phyloP scores from a whole-genome alignment of 2,888 invertebrate species.

The Meteorus colon region DNA sequence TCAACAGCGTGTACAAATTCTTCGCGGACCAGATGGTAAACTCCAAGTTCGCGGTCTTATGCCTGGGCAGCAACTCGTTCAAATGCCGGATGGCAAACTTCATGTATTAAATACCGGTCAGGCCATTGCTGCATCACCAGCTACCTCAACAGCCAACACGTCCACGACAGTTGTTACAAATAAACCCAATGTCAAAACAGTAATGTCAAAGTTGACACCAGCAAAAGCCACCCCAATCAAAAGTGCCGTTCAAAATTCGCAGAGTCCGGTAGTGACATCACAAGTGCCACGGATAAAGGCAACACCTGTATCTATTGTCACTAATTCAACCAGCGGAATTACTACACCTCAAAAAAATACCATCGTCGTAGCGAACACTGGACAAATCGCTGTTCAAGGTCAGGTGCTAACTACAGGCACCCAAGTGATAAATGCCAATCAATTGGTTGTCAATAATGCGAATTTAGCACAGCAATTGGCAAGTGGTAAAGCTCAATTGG shows the following conservation, averaged over 20 bases:
- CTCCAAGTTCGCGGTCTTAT: constrained; percentile 92
- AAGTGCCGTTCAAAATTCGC: constrained; percentile 63
- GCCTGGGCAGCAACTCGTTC: constrained; percentile 93
- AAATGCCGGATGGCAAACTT: constrained; percentile 94
- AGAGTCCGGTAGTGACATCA: constrained; percentile 39
- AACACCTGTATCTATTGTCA: constrained; percentile 52
- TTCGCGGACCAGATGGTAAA: constrained; percentile 92
- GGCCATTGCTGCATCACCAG: constrained; percentile 73
- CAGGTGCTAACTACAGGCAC: constrained; percentile 72
- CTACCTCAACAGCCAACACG: constrained; percentile 52
- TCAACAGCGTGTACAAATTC: constrained; percentile 90
- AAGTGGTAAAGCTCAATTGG: constrained; percentile 87
- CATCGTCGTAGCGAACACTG: constrained; percentile 67
- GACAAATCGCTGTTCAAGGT: constrained; percentile 60
- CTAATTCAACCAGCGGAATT: constrained; percentile 52
- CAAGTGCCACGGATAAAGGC: constrained; percentile 59
- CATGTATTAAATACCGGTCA: constrained; percentile 86
- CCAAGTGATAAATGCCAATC: constrained; percentile 74
- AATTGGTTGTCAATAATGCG: constrained; percentile 85
- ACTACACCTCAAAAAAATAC: constrained; percentile 63
- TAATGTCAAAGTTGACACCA: constrained; percentile 52
- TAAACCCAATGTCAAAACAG: constrained; percentile 52
- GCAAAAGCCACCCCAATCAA: constrained; percentile 57
- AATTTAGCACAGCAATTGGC: constrained; percentile 86
- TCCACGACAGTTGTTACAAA: constrained; percentile 50